Conservation (phyloP, 2,888 invertebrate genomes). For the Lottia scabra region DNA sequence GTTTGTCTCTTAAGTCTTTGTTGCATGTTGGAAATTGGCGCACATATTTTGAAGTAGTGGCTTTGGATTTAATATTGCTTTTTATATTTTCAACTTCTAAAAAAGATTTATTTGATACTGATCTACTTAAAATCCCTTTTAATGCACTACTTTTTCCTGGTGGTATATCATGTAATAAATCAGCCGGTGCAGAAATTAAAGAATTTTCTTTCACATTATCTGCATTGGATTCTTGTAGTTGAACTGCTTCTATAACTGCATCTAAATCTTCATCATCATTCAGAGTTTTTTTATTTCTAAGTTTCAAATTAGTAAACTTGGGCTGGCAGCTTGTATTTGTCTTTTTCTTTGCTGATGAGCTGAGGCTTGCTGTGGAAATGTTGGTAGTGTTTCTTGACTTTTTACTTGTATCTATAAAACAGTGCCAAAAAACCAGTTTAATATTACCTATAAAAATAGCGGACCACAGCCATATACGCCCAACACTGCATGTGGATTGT, state of each 20-base stretch:
- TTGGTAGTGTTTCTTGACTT: conserved; percentile 19
- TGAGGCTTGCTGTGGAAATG: background rate
- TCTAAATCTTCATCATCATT: background rate
- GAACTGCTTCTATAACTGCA: background rate
- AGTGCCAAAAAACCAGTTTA: background rate
- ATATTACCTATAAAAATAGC: too few species aligned
- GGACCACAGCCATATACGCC: too few species aligned
- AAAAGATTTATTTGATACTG: background rate
- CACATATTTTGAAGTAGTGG: background rate
- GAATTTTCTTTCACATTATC: conserved; percentile 23
- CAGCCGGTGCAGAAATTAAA: background rate
- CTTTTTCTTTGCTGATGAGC: conserved; percentile 12
- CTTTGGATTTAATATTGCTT: background rate
- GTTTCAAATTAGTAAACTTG: background rate
- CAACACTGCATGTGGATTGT: too few species aligned
- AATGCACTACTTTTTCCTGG: too few species aligned
- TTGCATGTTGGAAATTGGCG: background rate
- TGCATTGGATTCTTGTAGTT: conserved; percentile 4
- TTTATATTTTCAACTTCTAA: background rate
- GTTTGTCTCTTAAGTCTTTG: conserved; percentile 25
- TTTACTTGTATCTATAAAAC: conserved; percentile 24
- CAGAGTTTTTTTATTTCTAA: background rate
- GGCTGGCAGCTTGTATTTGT: conserved; percentile 7
- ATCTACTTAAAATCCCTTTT: too few species aligned
- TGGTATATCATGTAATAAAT: too few species aligned